Percentiles rank a stretch among this genome's conserved stretches.
Conservation (phyloP, 1,140 invertebrate species). For the Amyelois transitella region DNA sequence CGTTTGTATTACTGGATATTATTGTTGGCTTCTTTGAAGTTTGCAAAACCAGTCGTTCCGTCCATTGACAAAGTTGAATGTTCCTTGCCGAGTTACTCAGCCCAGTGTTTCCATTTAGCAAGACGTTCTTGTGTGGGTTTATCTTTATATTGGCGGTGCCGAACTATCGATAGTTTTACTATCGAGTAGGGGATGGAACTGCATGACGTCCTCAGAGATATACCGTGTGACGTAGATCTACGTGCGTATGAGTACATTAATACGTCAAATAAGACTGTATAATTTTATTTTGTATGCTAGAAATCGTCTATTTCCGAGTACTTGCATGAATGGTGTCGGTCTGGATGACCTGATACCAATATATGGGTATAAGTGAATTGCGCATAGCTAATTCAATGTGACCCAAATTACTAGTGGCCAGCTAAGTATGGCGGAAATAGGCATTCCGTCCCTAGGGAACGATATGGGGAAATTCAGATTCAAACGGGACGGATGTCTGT, state of each 20-base stretch:
- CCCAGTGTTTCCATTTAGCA: slow-evolving; percentile 46
- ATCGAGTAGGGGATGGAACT: slow-evolving; percentile 18
- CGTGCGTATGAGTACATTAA: too few species aligned
- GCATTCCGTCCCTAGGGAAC: slow-evolving; percentile 45
- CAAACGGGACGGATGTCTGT: slow-evolving; percentile 15
- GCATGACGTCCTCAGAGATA: neutral
- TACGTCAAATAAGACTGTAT: too few species aligned
- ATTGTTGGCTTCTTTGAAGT: slow-evolving; percentile 11
- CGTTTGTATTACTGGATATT: slow-evolving; percentile 44
- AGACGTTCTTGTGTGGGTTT: slow-evolving; percentile 40
- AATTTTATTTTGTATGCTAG: too few species aligned
- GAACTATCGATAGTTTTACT: too few species aligned
- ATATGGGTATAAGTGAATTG: slow-evolving; percentile 31
- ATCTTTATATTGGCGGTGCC: slow-evolving; percentile 50
- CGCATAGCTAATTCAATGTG: slow-evolving; percentile 50
- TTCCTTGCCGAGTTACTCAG: slow-evolving; percentile 1
- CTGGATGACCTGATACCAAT: neutral
- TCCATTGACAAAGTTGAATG: slow-evolving; percentile 26
- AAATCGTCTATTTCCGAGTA: too few species aligned
- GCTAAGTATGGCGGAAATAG: slow-evolving; percentile 44
- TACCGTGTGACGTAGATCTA: too few species aligned
- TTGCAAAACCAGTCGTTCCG: slow-evolving; percentile 31
- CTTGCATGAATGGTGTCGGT: neutral
- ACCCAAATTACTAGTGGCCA: slow-evolving; percentile 58
- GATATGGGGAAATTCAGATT: slow-evolving; percentile 36